Percentiles rank a stretch among this genome's conserved stretches.
These are phyloP conservation scores for Cairina moschata DNA, from an alignment of 2,113 vertebrate genomes.

Conservation along the genomic window DNA sequence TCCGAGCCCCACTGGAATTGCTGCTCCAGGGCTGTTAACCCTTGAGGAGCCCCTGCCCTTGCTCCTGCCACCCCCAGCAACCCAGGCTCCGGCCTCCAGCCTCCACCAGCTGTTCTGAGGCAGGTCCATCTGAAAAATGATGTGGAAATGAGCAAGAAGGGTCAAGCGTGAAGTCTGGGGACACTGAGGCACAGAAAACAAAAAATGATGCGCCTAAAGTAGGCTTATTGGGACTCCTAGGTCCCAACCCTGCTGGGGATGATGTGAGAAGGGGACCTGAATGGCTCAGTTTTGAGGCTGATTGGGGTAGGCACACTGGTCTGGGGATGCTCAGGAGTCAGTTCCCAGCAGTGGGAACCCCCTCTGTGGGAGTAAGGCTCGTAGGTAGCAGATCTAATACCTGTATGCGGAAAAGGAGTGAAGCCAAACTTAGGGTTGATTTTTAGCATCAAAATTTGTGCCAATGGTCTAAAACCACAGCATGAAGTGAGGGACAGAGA, in stretches of 20 bases:
- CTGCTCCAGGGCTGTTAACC: constrained; percentile 36
- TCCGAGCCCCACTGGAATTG: neutral
- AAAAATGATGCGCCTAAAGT: neutral
- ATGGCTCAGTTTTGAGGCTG: neutral
- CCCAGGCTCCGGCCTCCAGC: neutral
- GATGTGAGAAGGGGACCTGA: neutral
- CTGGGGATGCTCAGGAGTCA: neutral
- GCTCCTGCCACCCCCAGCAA: neutral
- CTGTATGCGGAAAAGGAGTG: neutral
- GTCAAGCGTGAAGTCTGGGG: neutral
- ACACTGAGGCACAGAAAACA: neutral
- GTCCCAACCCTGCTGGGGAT: neutral
- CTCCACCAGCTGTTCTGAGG: neutral
- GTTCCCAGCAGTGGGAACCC: neutral
- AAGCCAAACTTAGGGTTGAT: neutral
- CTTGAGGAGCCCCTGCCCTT: neutral
- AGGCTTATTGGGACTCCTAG: neutral
- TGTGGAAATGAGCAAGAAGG: neutral
- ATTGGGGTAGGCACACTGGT: neutral
- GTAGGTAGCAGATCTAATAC: neutral
- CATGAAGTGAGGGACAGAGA: neutral
- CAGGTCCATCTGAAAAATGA: neutral
- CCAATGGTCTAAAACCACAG: neutral
- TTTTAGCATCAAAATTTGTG: neutral
- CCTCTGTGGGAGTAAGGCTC: neutral